phyloP scores from a whole-genome alignment of 2,113 vertebrate genomes.

The Cyprinodon variegatus region DNA sequence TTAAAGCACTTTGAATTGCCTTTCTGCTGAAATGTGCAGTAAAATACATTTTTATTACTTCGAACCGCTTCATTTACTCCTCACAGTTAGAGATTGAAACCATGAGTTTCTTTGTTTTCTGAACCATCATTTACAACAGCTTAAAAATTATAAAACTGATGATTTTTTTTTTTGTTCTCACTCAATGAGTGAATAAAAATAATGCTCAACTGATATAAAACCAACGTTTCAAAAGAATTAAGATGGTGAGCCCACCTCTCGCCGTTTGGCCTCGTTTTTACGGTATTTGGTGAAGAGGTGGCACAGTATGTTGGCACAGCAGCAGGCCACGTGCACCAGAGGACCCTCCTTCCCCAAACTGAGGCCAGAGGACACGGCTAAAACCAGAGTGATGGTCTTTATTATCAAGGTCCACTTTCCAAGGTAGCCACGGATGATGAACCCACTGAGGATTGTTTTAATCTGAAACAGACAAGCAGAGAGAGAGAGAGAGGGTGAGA shows the following conservation, averaged over 20 bases:
- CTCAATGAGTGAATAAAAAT: too few species aligned
- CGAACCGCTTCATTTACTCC: too few species aligned
- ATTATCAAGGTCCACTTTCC: constrained; percentile 97
- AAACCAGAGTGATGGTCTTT: constrained; percentile 94
- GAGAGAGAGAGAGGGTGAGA: neutral
- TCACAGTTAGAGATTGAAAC: too few species aligned
- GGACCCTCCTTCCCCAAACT: constrained; percentile 97
- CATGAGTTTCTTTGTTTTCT: too few species aligned
- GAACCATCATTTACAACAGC: too few species aligned
- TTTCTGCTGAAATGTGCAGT: too few species aligned
- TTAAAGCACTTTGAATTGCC: too few species aligned
- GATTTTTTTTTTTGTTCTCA: too few species aligned
- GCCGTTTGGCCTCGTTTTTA: constrained; percentile 94
- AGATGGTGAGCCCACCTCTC: constrained; percentile 83
- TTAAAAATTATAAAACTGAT: too few species aligned
- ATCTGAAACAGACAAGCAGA: constrained; percentile 79
- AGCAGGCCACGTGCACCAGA: constrained; percentile 96
- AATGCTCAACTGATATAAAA: too few species aligned
- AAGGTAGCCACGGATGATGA: constrained; percentile 97
- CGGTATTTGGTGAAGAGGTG: constrained; percentile 96
- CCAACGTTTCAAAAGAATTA: too few species aligned
- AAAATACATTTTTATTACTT: too few species aligned
- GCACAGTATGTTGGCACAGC: constrained; percentile 96
- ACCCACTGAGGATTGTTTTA: constrained; percentile 97
- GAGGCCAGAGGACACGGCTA: constrained; percentile 96